A percentile compares a stretch with the other conserved stretches of the same genome.
These are phyloP conservation scores for Meleagris gallopavo DNA, from an alignment of 2,113 vertebrate species.

Conservation along the genomic window DNA sequence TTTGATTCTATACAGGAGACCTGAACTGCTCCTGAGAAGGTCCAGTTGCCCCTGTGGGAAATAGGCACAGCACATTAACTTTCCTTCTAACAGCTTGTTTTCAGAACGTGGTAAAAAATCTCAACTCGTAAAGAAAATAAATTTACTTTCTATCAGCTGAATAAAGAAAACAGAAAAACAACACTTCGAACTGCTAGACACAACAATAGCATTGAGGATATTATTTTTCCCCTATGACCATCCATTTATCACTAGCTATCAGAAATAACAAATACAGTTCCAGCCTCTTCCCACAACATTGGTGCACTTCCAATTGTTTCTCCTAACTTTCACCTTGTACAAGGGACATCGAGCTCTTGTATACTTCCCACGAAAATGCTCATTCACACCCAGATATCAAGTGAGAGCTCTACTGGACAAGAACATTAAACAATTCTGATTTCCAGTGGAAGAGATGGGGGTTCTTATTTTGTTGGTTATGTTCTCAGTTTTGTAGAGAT, in stretches of 20 bases:
- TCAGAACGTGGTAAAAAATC: not conserved
- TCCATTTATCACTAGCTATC: not conserved
- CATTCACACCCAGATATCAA: not conserved
- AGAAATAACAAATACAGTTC: not conserved
- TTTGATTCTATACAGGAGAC: conserved; percentile 95
- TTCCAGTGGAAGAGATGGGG: not conserved
- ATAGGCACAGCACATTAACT: not conserved
- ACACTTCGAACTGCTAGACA: not conserved
- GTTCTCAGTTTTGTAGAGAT: not conserved
- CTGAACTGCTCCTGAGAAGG: conserved; percentile 90
- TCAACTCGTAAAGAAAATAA: not conserved
- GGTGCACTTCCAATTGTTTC: not conserved
- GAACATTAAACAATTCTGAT: not conserved
- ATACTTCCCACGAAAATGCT: not conserved
- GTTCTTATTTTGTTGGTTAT: not conserved
- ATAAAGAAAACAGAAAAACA: not conserved
- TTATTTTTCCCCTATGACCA: not conserved
- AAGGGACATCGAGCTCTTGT: not conserved
- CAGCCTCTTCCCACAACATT: not conserved
- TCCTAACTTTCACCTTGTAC: not conserved
- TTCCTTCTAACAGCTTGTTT: not conserved
- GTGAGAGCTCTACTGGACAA: not conserved
- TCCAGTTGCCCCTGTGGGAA: conserved; percentile 91
- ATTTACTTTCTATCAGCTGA: not conserved
- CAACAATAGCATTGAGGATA: not conserved